Conservation (phyloP, 2,113 vertebrate species). For the Rallus limicola region DNA sequence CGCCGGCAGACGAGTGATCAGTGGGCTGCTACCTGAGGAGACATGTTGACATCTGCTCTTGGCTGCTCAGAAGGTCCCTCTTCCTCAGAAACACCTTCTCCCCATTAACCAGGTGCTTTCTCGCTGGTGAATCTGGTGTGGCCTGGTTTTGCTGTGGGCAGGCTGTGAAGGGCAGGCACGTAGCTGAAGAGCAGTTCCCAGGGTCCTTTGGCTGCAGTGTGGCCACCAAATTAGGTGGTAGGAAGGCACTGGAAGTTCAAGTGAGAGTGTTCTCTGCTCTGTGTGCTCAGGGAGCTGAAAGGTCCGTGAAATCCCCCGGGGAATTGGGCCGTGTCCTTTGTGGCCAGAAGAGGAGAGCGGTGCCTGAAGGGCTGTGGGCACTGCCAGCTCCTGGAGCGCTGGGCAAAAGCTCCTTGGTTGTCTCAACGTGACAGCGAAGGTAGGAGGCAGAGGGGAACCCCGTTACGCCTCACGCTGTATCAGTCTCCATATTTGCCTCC, state of each 20-base stretch:
- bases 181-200: not conserved
- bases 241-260: fast-evolving
- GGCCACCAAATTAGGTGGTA: not conserved
- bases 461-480: fast-evolving
- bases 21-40: not conserved
- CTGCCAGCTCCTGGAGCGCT: fast-evolving
- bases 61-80: not conserved
- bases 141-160: not conserved
- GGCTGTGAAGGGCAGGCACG: fast-evolving
- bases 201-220: not conserved
- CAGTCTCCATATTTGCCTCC: not conserved
- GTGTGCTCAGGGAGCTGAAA: fast-evolving
- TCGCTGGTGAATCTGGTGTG: not conserved
- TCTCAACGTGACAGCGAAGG: fast-evolving
- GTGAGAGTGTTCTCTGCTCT: fast-evolving
- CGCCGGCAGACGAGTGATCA: fast-evolving
- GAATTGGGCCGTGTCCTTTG: fast-evolving
- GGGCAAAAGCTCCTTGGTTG: not conserved
- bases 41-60: no score
- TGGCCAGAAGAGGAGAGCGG: fast-evolving
- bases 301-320: fast-evolving
- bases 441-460: not conserved
- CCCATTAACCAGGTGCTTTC: not conserved
- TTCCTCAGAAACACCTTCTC: not conserved
- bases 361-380: not conserved